A percentile compares a stretch with the other conserved stretches of the same genome.
Evolutionary conservation across 37 sponge, comb jelly and placozoan species (phyloP).

Genomic region (Geodia barretti): DNA sequence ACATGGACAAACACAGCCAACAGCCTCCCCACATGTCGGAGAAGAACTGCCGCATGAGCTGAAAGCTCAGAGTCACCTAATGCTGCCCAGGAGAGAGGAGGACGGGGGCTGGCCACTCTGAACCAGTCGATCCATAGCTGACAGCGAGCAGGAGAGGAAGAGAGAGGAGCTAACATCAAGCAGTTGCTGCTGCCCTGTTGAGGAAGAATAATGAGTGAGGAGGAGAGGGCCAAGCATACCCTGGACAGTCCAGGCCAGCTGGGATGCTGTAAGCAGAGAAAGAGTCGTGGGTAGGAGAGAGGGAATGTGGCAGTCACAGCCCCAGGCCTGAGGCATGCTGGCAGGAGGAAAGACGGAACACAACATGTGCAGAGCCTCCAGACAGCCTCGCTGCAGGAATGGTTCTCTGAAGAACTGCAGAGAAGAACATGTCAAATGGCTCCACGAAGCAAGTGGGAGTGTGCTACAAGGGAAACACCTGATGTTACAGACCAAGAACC

Average conservation of each 20-base stretch:
- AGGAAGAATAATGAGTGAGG: neutral
- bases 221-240: neutral
- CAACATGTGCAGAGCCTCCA: slow-evolving; percentile 53
- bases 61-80: slow-evolving; percentile 14
- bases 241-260: slow-evolving; percentile 41
- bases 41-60: slow-evolving; percentile 14
- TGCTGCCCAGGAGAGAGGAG: slow-evolving; percentile 4
- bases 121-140: slow-evolving; percentile 12
- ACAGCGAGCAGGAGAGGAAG: slow-evolving; percentile 44
- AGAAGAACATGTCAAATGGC: no score
- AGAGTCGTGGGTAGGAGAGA: slow-evolving; percentile 14
- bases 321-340: slow-evolving; percentile 46
- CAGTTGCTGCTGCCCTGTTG: slow-evolving; percentile 47
- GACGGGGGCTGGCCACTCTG: slow-evolving; percentile 1
- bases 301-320: slow-evolving; percentile 9
- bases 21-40: slow-evolving; percentile 52
- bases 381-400: slow-evolving; percentile 52
- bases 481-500: slow-evolving; percentile 25
- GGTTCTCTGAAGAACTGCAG: neutral
- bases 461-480: slow-evolving; percentile 12
- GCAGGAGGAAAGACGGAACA: slow-evolving; percentile 59
- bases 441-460: neutral
- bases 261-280: slow-evolving; percentile 26
- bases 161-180: slow-evolving; percentile 29
- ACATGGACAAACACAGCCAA: slow-evolving; percentile 63